Percentiles rank a stretch among this genome's conserved stretches.
Evolutionary conservation across 2,888 invertebrate genomes (phyloP).

Genomic region (Perizoma affinitatum): DNA sequence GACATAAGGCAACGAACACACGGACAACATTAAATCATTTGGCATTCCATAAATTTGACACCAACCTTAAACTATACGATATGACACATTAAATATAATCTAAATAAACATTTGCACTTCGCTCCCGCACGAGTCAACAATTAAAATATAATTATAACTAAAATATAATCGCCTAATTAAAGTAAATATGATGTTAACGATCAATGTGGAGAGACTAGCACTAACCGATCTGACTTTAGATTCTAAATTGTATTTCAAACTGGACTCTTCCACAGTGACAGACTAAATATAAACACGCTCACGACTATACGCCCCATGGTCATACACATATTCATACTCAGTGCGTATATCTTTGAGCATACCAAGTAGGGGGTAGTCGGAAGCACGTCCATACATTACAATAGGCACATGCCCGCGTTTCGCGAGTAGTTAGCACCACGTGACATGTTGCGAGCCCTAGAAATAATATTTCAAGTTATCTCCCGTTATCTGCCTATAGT

Average conservation of each 20-base stretch:
- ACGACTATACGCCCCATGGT: neutral
- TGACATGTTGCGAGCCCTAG: too few species aligned
- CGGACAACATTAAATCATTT: constrained; percentile 42
- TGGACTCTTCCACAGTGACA: too few species aligned
- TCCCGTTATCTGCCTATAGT: too few species aligned
- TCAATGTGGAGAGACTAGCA: constrained; percentile 44
- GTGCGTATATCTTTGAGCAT: too few species aligned
- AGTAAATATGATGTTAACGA: constrained; percentile 49
- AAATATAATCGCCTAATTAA: constrained; percentile 54
- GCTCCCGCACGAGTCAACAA: constrained; percentile 56
- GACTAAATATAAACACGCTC: too few species aligned
- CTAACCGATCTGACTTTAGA: constrained; percentile 34
- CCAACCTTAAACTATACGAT: constrained; percentile 54
- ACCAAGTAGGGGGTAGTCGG: too few species aligned
- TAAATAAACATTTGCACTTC: constrained; percentile 53
- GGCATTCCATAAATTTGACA: constrained; percentile 50
- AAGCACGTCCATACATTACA: too few species aligned
- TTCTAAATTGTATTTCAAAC: constrained; percentile 12
- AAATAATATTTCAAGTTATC: too few species aligned
- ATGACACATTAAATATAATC: constrained; percentile 56
- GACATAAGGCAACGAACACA: constrained; percentile 25
- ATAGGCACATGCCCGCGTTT: too few species aligned
- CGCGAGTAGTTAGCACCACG: too few species aligned
- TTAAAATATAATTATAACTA: constrained; percentile 58
- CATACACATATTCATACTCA: neutral